These are phyloP conservation scores for Albula goreensis DNA, from an alignment of 2,113 vertebrate genomes.

Conservation along the genomic window DNA sequence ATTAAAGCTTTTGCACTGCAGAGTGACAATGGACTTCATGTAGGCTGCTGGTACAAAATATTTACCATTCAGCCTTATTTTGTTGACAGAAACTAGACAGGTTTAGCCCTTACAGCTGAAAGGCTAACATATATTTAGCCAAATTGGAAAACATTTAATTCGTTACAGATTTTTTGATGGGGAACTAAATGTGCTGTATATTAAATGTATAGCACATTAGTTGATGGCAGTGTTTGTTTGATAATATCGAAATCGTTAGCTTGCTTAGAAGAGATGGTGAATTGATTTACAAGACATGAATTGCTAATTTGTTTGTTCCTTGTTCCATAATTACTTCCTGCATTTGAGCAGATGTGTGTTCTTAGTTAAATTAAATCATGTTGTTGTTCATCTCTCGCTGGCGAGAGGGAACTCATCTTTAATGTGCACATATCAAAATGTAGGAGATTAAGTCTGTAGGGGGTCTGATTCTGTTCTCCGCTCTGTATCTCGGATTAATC, in stretches of 20 bases:
- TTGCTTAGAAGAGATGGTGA: neutral
- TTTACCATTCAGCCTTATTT: no score
- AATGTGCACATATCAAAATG: neutral
- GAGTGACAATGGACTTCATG: no score
- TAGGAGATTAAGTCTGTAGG: neutral
- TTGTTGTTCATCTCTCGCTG: neutral
- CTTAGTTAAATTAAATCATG: slow-evolving; percentile 20
- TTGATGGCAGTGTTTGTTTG: neutral
- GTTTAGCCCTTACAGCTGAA: no score
- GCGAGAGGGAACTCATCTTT: neutral
- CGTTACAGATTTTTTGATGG: no score
- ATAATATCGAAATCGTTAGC: neutral
- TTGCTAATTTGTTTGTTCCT: neutral
- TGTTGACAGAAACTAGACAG: no score
- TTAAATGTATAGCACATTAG: neutral
- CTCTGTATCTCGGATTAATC: neutral
- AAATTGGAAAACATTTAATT: no score
- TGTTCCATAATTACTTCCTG: neutral
- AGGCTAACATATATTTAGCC: no score
- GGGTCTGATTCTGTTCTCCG: neutral
- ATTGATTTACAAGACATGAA: neutral
- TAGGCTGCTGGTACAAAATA: no score
- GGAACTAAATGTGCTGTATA: neutral
- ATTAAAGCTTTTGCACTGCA: no score
- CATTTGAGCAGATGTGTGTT: neutral